phyloP scores from a whole-genome alignment of 2,797 vertebrate species.

The Calcarius lapponicus region DNA sequence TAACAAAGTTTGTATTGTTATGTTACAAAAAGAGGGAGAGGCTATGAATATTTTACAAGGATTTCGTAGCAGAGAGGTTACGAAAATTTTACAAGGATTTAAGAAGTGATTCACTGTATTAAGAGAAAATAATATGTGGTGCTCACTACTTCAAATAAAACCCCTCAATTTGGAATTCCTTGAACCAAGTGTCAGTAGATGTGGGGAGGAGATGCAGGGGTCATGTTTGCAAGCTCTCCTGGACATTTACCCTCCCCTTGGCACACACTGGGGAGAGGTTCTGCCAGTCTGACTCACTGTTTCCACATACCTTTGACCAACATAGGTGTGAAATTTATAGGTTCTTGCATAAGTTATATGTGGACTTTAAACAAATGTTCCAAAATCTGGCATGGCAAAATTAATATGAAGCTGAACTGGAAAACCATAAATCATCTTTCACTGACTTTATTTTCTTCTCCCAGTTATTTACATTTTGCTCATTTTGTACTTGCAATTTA shows the following conservation, averaged over 20 bases:
- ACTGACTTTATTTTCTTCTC: background rate
- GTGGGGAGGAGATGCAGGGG: background rate
- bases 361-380: background rate
- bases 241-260: background rate
- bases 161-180: background rate
- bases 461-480: background rate
- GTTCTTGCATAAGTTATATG: background rate
- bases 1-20: background rate
- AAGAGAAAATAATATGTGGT: background rate
- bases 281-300: background rate
- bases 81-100: background rate
- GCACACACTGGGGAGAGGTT: rapidly evolving
- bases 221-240: background rate
- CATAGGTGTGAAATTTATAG: background rate
- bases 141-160: background rate
- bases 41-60: no score
- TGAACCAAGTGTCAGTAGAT: background rate
- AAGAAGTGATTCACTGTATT: background rate
- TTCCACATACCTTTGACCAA: background rate
- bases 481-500: constrained; percentile 9
- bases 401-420: background rate
- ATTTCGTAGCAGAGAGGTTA: no score
- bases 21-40: no score
- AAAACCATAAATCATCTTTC: background rate
- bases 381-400: background rate